Base-by-base conservation (phyloP, 1,140 invertebrate species). In the Drosophila prosaltans region DNA sequence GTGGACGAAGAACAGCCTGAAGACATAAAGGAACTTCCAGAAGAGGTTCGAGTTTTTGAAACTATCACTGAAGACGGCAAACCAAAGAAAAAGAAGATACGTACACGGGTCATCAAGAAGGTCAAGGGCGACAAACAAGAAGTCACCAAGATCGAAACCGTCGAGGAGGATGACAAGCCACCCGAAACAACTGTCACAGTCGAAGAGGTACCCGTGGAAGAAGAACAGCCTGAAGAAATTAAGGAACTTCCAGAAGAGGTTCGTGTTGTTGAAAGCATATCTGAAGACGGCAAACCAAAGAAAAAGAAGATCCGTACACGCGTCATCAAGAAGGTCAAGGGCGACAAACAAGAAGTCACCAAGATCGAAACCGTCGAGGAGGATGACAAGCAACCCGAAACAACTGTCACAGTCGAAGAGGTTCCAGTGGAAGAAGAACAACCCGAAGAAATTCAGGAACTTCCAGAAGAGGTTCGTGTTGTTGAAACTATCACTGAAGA, bases 401-500 rank as follows among this genome's bases (percentile, higher is more conserved):
- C 45, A 16, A 48, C 45, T 6, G 45, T 48, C n/a, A 48, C 45
- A 2, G n/a, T 48, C 3, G 45, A 48, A 21, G 45, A 48, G 7
- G 7, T 48, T 3, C 45, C 45, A 2, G n/a, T 48, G 45, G 45
- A 48, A 30, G 45, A 48, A 30, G 4, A 30, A 30, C 28, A 66
- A 0, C 64, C 54, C 21, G 64, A 66, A 43, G 39, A 66, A 7
- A 45, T 66, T 3, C 1, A 43, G n/a, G 64, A 58, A 10, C 64
- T 66, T 24, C 64, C 64, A 10, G 64, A 66, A 3, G 64, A 58
- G 16, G 64, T 66, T 11, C 64, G 54, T 3, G 64, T 66, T 3
- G 43, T 72, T 16, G 69, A 72, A 66, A 36, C 69, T 0, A 7
- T 72, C 0, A 32, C 69, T 2, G 69, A 72, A 61, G 69, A 72